Evolutionary conservation across 1,140 invertebrate species (phyloP), one percentile per base, ranked within the genome.

Genomic region (Pygmarrhopalites habei): DNA sequence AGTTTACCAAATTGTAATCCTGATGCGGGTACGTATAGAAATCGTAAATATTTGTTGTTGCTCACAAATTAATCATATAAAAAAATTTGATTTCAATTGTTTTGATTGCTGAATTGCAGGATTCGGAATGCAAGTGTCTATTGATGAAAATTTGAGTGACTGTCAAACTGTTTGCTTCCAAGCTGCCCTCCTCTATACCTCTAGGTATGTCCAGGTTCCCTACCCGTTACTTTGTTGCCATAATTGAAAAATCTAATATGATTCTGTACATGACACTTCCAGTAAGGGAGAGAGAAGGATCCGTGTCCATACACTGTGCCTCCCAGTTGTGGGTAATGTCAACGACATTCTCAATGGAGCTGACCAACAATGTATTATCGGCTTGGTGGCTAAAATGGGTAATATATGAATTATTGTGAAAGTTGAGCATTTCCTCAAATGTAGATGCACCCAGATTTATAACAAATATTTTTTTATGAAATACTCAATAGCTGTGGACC

Each of bases 1-100:
- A 94, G 92, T 35, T 78, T 99, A 64, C 94, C 97, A 28, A 99
- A 98, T 79, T 87, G 98, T 46, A 99, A 96, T 79, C 96, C 96
- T 0, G 97, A 99, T 78, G 87, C 93, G 30, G n/a, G n/a, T n/a
- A n/a, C n/a, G n/a, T n/a, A n/a, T n/a, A n/a, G n/a, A n/a, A n/a
- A n/a, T n/a, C n/a, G n/a, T n/a, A n/a, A n/a, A n/a, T n/a, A n/a
- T n/a, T n/a, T n/a, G n/a, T n/a, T n/a, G n/a, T n/a, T n/a, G n/a
- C n/a, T n/a, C n/a, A n/a, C n/a, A n/a, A n/a, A n/a, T n/a, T n/a
- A n/a, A n/a, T n/a, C n/a, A n/a, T n/a, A n/a, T n/a, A n/a, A n/a
- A n/a, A n/a, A n/a, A n/a, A n/a, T n/a, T n/a, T n/a, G n/a, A n/a
- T n/a, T n/a, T n/a, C n/a, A n/a, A n/a, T n/a, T n/a, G n/a, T n/a